A percentile compares a stretch with the other conserved stretches of the same genome.
Conservation (phyloP, 1,140 invertebrate species). For the Bemisia tabaci region DNA sequence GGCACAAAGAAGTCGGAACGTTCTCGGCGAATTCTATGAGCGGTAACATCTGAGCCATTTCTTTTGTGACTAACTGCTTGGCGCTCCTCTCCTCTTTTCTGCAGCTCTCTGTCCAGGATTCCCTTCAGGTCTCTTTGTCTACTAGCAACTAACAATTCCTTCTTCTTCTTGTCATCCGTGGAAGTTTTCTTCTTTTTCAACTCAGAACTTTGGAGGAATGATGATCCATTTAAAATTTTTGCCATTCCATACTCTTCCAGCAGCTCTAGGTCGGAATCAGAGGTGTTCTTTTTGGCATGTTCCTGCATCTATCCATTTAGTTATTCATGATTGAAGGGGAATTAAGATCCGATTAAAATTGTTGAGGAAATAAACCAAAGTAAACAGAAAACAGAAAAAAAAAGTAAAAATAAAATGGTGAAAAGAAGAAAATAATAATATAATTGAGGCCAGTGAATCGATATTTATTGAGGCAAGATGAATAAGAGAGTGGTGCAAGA, state of each 20-base stretch:
- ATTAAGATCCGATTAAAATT: no score
- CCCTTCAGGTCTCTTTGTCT: not conserved
- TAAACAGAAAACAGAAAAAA: not conserved
- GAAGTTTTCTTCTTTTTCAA: not conserved
- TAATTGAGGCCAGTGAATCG: no score
- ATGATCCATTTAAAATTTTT: not conserved
- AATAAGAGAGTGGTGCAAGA: no score
- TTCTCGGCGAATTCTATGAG: constrained; percentile 54
- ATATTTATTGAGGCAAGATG: no score
- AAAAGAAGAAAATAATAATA: not conserved
- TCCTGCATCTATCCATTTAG: not conserved
- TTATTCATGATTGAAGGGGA: no score
- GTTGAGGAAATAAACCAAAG: not conserved
- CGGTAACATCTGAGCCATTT: constrained; percentile 21
- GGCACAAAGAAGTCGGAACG: constrained; percentile 57
- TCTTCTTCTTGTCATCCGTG: not conserved
- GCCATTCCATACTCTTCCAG: not conserved
- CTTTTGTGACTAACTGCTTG: constrained; percentile 18
- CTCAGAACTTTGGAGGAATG: not conserved
- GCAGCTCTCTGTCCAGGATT: not conserved
- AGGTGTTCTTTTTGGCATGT: not conserved
- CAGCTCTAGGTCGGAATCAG: not conserved
- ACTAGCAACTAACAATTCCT: not conserved
- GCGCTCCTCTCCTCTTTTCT: constrained; percentile 7
- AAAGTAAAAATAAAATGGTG: not conserved